A percentile compares a stretch with the other conserved stretches of the same genome.
phyloP scores from a whole-genome alignment of 2,888 invertebrate genomes.

The Melipona beecheii region DNA sequence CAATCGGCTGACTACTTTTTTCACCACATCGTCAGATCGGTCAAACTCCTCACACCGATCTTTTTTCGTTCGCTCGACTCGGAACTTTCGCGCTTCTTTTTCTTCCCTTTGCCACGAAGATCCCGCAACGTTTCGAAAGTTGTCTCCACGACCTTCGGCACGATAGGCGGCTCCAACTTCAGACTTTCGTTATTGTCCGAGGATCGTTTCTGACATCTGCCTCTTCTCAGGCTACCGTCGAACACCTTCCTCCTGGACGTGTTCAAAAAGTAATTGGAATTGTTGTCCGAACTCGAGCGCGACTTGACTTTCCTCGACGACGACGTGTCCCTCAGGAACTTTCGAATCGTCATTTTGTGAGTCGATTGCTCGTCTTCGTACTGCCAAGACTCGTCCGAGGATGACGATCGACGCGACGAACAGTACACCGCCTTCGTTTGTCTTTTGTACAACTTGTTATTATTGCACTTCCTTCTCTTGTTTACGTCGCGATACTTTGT shows the following conservation, averaged over 20 bases:
- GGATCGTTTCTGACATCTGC: not conserved
- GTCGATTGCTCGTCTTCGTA: constrained; percentile 31
- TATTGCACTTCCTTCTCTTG: not conserved
- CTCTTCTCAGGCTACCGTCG: not conserved
- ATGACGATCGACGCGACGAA: constrained; percentile 26
- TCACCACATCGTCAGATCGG: constrained; percentile 69
- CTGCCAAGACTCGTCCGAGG: constrained; percentile 52
- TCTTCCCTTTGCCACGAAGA: constrained; percentile 25
- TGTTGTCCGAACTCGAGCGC: constrained; percentile 9
- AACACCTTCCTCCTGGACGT: constrained; percentile 41
- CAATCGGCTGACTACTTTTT: not conserved
- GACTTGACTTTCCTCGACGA: constrained; percentile 31
- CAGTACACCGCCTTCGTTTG: not conserved
- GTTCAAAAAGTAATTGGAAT: constrained; percentile 28
- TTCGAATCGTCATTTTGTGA: constrained; percentile 31
- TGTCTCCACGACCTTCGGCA: constrained; percentile 86
- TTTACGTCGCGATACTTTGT: not conserved
- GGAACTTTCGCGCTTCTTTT: constrained; percentile 21
- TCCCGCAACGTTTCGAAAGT: constrained; percentile 85
- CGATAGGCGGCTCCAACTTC: constrained; percentile 86
- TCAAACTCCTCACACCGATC: constrained; percentile 51
- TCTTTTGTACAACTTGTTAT: not conserved
- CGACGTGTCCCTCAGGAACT: constrained; percentile 46
- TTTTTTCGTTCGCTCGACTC: constrained; percentile 16
- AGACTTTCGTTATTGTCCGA: constrained; percentile 74